A percentile compares a stretch with the other conserved stretches of the same genome.
Evolutionary conservation across 2,797 vertebrate species (phyloP).

Genomic region (Lutjanus argentimaculatus): DNA sequence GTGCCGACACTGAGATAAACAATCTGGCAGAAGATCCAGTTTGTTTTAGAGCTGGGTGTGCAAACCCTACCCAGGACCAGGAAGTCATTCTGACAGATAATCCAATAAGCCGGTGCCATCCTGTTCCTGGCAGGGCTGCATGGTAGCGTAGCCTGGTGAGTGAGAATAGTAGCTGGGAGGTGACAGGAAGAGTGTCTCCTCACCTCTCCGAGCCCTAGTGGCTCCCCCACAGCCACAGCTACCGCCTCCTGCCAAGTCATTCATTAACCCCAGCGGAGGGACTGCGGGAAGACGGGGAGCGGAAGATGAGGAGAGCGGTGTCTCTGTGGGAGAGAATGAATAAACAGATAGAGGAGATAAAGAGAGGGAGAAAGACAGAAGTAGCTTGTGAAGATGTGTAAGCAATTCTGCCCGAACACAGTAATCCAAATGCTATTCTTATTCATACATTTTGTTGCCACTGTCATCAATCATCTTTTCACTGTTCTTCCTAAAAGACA

Average conservation of each 20-base stretch:
- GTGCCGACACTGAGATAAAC: conserved; percentile 53
- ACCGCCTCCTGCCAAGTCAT: conserved; percentile 76
- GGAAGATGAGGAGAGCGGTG: conserved; percentile 66
- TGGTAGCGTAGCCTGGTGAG: conserved; percentile 68
- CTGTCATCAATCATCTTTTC: conserved; percentile 57
- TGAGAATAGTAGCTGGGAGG: conserved; percentile 72
- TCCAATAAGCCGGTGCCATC: conserved; percentile 75
- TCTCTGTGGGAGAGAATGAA: conserved; percentile 67
- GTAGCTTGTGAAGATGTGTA: conserved; percentile 22
- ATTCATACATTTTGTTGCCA: conserved; percentile 50
- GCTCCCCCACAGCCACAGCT: conserved; percentile 66
- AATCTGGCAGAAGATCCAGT: conserved; percentile 51
- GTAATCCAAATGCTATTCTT: conserved; percentile 50
- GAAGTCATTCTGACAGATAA: conserved; percentile 74
- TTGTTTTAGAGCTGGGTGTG: conserved; percentile 42
- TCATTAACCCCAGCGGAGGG: conserved; percentile 78
- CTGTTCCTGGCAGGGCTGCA: conserved; percentile 70
- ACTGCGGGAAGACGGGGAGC: conserved; percentile 65
- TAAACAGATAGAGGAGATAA: conserved; percentile 66
- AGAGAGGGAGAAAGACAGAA: conserved; percentile 18
- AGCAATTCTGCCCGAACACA: conserved; percentile 34
- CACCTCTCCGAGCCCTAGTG: conserved; percentile 68
- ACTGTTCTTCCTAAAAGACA: conserved; percentile 15
- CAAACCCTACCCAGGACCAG: conserved; percentile 62
- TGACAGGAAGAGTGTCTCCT: conserved; percentile 78